phyloP scores from a whole-genome alignment of 2,888 invertebrate genomes.

The Syrista parreyssii region DNA sequence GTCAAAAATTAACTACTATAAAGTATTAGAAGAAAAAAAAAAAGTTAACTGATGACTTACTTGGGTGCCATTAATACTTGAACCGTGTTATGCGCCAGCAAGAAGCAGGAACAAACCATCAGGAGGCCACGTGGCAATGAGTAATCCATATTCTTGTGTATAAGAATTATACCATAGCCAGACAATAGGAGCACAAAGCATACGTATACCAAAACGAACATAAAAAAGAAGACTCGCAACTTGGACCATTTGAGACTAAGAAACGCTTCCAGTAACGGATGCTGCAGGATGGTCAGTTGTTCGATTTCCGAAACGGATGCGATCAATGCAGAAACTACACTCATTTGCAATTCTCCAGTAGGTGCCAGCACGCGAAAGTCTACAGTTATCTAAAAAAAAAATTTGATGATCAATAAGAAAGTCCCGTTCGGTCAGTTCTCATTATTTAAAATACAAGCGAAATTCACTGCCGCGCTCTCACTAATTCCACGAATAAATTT shows the following conservation, averaged over 20 bases:
- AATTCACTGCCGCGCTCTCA: neutral
- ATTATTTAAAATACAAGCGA: neutral
- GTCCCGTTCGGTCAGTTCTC: neutral
- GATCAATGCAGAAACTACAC: slow-evolving; percentile 63
- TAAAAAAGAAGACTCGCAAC: slow-evolving; percentile 67
- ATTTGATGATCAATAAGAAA: neutral
- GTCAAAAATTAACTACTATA: neutral
- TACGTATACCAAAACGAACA: slow-evolving; percentile 61
- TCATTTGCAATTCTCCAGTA: slow-evolving; percentile 63
- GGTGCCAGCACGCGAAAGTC: slow-evolving; percentile 65
- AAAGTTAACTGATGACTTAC: slow-evolving; percentile 27
- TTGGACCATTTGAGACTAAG: slow-evolving; percentile 69
- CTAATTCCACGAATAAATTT: neutral
- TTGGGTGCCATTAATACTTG: slow-evolving; percentile 56
- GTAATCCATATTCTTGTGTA: slow-evolving; percentile 29
- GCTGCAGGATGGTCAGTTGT: slow-evolving; percentile 64
- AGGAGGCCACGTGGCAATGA: slow-evolving; percentile 48
- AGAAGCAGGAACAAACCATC: slow-evolving; percentile 38
- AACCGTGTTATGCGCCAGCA: slow-evolving; percentile 37
- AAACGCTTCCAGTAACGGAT: slow-evolving; percentile 67
- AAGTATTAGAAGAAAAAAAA: slow-evolving; percentile 11
- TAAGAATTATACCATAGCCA: slow-evolving; percentile 46
- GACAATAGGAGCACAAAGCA: slow-evolving; percentile 65
- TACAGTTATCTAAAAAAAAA: slow-evolving; percentile 35
- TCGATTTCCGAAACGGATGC: slow-evolving; percentile 60